These are phyloP conservation scores for Enhydra lutris DNA, from an alignment of 2,113 vertebrate genomes.

Conservation along the genomic window DNA sequence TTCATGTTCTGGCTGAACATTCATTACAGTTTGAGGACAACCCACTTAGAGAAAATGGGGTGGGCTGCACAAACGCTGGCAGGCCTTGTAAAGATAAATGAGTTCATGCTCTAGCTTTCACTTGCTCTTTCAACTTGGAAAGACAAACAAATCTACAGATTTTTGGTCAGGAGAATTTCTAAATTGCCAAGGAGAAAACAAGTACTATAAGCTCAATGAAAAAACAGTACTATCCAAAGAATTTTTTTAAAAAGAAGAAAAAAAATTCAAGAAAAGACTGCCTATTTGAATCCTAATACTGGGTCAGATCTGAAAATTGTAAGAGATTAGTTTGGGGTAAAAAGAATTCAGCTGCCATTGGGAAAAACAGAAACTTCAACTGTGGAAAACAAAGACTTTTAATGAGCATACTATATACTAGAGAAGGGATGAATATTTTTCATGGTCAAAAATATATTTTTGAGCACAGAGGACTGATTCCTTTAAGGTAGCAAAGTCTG, in stretches of 20 bases:
- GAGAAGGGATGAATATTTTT: slow-evolving; percentile 36
- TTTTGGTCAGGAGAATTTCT: background rate
- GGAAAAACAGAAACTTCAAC: slow-evolving; percentile 69
- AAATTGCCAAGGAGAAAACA: background rate
- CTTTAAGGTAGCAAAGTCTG: background rate
- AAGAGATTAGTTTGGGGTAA: slow-evolving; percentile 59
- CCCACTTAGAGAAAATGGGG: background rate
- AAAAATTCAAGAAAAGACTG: background rate
- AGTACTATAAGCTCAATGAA: background rate
- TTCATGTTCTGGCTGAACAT: background rate
- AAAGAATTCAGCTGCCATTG: slow-evolving; percentile 53
- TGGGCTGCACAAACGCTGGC: background rate
- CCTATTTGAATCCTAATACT: slow-evolving; percentile 64
- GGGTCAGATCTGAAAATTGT: slow-evolving; percentile 73
- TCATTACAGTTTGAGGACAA: background rate
- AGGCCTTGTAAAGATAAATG: slow-evolving; percentile 12
- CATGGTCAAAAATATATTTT: background rate
- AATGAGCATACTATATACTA: slow-evolving; percentile 36
- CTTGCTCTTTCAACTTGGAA: background rate
- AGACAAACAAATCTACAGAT: background rate
- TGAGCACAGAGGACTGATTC: background rate
- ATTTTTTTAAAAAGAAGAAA: background rate
- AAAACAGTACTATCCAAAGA: background rate
- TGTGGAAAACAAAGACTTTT: slow-evolving; percentile 70
- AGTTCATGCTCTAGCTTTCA: background rate